These are phyloP conservation scores for Caenorhabditis zanzibari DNA, from an alignment of 2,888 invertebrate species.

Conservation along the genomic window DNA sequence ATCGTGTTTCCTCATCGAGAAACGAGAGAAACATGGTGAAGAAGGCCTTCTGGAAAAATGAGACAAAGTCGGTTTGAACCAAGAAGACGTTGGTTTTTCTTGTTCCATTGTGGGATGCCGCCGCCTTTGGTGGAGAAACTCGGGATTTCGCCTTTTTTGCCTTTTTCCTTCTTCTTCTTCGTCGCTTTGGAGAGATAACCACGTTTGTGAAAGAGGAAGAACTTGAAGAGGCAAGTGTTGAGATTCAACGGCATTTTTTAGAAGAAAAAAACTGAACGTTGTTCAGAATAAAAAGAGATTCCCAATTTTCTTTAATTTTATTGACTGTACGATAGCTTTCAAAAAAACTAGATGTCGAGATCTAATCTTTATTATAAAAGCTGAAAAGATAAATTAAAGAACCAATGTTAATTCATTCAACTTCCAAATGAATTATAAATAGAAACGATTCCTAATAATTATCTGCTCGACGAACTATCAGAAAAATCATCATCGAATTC, in stretches of 20 bases:
- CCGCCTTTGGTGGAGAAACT: conserved; percentile 26
- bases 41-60: conserved; percentile 62
- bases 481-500: conserved; percentile 2
- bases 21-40: conserved; percentile 51
- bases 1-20: conserved; percentile 37
- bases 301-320: too few relatives aligned
- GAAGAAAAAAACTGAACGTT: background rate
- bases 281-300: too few relatives aligned
- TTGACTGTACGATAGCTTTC: too few relatives aligned
- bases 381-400: too few relatives aligned
- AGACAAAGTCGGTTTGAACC: conserved; percentile 55
- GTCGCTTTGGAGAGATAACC: conserved; percentile 36
- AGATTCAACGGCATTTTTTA: background rate
- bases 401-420: too few relatives aligned
- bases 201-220: conserved; percentile 19
- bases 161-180: conserved; percentile 17
- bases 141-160: conserved; percentile 26
- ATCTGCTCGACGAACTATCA: background rate
- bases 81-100: conserved; percentile 60
- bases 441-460: too few relatives aligned
- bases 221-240: background rate
- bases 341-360: too few relatives aligned
- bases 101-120: conserved; percentile 22
- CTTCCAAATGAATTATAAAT: too few relatives aligned
- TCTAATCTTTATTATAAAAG: too few relatives aligned